phyloP scores from a whole-genome alignment of 2,797 vertebrate genomes.

The Sebastes melanostomus region DNA sequence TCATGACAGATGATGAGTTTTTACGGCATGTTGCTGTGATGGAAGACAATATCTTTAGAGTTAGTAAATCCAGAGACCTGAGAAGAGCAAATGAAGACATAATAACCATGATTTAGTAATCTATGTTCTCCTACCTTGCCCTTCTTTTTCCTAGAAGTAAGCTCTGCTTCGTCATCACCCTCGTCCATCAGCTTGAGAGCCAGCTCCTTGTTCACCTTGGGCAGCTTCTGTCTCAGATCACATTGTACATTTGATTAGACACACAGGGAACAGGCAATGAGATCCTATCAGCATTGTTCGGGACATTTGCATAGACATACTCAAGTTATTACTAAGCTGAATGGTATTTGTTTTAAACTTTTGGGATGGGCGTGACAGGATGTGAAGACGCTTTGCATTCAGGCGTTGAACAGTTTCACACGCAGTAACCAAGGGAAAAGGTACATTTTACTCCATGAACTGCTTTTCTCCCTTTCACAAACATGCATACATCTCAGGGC shows the following conservation, averaged over 20 bases:
- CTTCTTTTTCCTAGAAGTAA: slow-evolving; percentile 87
- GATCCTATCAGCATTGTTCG: background rate
- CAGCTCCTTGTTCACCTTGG: slow-evolving; percentile 95
- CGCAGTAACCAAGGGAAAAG: background rate
- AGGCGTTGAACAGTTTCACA: background rate
- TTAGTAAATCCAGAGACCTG: background rate
- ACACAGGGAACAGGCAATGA: background rate
- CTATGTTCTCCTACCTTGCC: slow-evolving; percentile 83
- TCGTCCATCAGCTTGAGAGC: slow-evolving; percentile 96
- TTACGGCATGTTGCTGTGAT: background rate
- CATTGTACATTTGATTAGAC: background rate
- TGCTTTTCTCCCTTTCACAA: background rate
- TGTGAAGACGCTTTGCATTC: background rate
- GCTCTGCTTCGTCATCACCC: slow-evolving; percentile 83
- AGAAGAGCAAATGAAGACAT: background rate
- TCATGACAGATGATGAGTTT: background rate
- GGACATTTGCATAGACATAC: background rate
- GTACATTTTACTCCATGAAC: background rate
- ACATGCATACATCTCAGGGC: background rate
- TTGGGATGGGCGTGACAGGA: background rate
- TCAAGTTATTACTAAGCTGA: background rate
- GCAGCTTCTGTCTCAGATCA: slow-evolving; percentile 86
- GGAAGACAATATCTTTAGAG: background rate
- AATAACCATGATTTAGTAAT: background rate
- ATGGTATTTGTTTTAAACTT: background rate